These are phyloP conservation scores for Carterocephalus palaemon DNA, from an alignment of 2,888 invertebrate genomes.

Conservation along the genomic window DNA sequence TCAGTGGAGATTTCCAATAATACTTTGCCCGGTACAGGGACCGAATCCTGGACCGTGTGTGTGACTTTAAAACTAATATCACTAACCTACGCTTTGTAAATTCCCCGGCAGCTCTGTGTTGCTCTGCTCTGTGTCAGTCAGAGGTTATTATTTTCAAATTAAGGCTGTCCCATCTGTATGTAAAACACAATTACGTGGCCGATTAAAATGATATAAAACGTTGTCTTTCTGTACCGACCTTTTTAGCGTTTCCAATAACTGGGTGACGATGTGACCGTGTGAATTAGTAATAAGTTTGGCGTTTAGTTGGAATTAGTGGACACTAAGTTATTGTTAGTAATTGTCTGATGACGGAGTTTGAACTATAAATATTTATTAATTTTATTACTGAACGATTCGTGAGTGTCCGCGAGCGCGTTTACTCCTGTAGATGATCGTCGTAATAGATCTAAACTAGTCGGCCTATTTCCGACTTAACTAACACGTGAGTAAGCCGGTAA, in stretches of 20 bases:
- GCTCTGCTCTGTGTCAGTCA: conserved; percentile 53
- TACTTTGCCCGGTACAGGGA: no score
- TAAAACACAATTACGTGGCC: conserved; percentile 47
- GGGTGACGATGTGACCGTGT: conserved; percentile 1
- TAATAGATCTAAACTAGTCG: no score
- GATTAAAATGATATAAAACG: conserved; percentile 52
- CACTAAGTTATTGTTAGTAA: neutral
- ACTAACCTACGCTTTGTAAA: no score
- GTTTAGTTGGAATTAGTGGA: conserved; percentile 12
- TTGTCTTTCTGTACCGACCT: conserved; percentile 27
- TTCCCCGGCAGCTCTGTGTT: no score
- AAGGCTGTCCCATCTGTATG: conserved; percentile 62
- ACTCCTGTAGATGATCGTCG: no score
- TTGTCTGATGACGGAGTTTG: neutral
- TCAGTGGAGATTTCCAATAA: no score
- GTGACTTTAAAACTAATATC: no score
- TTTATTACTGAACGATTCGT: no score
- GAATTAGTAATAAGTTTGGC: conserved; percentile 14
- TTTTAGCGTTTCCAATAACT: conserved; percentile 19
- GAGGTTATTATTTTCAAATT: conserved; percentile 75
- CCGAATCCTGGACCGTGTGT: no score
- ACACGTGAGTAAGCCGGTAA: no score
- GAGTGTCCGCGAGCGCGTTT: conserved; percentile 1
- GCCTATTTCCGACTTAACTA: no score
- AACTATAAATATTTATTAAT: neutral